Evolutionary conservation across 2,797 vertebrate genomes (phyloP).

Genomic region (Gallinago solitaria): DNA sequence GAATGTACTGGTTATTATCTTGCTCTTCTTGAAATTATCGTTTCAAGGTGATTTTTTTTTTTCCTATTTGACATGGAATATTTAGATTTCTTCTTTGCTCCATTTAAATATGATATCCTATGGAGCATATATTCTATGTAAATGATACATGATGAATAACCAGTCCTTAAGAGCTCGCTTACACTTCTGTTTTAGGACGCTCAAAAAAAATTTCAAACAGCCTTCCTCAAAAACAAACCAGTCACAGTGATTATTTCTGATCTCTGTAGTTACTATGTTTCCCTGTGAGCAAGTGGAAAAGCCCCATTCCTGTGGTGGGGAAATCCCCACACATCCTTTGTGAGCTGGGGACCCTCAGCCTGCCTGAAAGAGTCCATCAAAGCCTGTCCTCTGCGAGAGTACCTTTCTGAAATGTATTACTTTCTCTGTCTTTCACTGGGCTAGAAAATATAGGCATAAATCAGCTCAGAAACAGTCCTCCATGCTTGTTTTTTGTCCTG

Average conservation of each 20-base stretch:
- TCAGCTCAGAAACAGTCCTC: background rate
- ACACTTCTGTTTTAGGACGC: background rate
- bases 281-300: background rate
- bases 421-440: background rate
- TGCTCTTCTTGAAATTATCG: background rate
- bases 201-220: background rate
- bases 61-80: background rate
- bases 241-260: background rate
- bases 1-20: background rate
- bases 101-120: background rate
- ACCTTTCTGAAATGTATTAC: background rate
- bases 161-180: rapidly evolving
- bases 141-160: background rate
- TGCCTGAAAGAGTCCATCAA: background rate
- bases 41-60: background rate
- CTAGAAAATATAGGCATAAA: background rate
- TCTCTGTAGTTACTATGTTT: background rate
- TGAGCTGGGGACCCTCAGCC: background rate
- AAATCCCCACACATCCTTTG: background rate
- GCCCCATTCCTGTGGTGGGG: background rate
- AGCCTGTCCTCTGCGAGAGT: background rate
- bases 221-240: background rate
- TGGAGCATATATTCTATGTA: background rate
- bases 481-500: background rate
- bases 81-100: background rate